Percentiles rank a stretch among this genome's conserved stretches.
Evolutionary conservation across 2,888 invertebrate genomes (phyloP).

Genomic region (Osmoderma eremita): DNA sequence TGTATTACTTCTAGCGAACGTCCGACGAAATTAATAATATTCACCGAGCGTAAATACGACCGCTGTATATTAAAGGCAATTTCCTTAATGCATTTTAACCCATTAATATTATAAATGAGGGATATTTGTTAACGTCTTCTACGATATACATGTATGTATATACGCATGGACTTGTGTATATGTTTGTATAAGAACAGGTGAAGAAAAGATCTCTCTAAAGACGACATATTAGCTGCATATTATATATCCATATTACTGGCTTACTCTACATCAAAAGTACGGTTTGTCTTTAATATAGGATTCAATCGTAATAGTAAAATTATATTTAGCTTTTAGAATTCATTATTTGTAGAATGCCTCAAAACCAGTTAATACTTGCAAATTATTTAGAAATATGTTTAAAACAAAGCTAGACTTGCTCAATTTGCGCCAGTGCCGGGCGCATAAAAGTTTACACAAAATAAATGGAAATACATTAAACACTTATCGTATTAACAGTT

Average conservation of each 20-base stretch:
- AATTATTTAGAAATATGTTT: too few relatives aligned
- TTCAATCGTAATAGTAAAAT: too few relatives aligned
- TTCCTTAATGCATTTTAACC: constrained; percentile 41
- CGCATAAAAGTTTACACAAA: too few relatives aligned
- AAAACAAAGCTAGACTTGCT: too few relatives aligned
- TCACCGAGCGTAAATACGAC: constrained; percentile 34
- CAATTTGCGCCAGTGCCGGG: too few relatives aligned
- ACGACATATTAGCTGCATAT: too few relatives aligned
- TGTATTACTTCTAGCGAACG: constrained; percentile 5
- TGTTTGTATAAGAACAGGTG: constrained; percentile 29
- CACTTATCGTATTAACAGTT: too few relatives aligned
- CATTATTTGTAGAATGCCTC: too few relatives aligned
- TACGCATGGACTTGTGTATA: neutral
- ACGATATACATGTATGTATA: too few relatives aligned
- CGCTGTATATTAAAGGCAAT: constrained; percentile 36
- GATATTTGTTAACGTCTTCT: constrained; percentile 39
- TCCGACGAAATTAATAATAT: constrained; percentile 34
- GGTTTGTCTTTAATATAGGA: constrained; percentile 4
- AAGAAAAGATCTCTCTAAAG: constrained; percentile 21
- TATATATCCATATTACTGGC: neutral
- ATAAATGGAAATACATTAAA: too few relatives aligned
- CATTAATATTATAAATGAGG: constrained; percentile 43
- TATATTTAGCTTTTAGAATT: too few relatives aligned
- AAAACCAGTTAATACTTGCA: too few relatives aligned
- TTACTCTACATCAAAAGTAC: neutral